Base-by-base conservation (phyloP, 2,113 vertebrate genomes). In the Oreochromis tanganicae region DNA sequence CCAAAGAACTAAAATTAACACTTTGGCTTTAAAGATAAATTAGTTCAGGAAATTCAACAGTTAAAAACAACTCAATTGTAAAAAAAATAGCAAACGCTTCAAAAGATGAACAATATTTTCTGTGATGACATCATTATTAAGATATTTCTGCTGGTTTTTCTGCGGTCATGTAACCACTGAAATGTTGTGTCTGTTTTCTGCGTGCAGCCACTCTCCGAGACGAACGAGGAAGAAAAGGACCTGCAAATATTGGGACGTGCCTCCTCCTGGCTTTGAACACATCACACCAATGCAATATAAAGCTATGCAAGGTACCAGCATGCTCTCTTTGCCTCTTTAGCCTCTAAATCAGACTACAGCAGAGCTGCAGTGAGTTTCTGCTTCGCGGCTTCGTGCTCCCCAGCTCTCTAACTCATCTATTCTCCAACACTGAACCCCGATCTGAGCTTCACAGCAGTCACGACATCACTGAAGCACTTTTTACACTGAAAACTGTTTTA, bases 281-380 rank as follows among this genome's bases (percentile, higher is more conserved):
- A 95, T 96, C 90, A 96, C 96, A 54, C 96, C 96, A 48, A 83
- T 96, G 95, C 96, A 97, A 82, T 97, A 97, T 78, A 97, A 97
- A 94, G 96, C 96, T 43, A 96, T 97, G 96, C 96, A 97, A 97
- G 96, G 96, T 97, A 85, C 54, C 4, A 9, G 17, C 21, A 0
- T 19, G 11, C 56, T 80, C 8, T 10, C 4, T 46, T 38, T 21
- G 13, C 75, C 17, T 8, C 2, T 34, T 55, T 16, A 29, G 79
- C 21, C 7, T 10, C 19, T 4, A 41, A 54, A 3, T 82, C 34
- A 61, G 48, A 71, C 36, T 43, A 43, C 66, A 1, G 66, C 66
- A 27, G 66, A 71, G 38, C 38, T 27, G n/a, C 66, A 11, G 0
- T 3, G 41, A 75, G 21, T 48, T 75, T 48, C 68, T 48, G 68